Conservation (phyloP, 2,888 invertebrate genomes). For the Orgyia antiqua region DNA sequence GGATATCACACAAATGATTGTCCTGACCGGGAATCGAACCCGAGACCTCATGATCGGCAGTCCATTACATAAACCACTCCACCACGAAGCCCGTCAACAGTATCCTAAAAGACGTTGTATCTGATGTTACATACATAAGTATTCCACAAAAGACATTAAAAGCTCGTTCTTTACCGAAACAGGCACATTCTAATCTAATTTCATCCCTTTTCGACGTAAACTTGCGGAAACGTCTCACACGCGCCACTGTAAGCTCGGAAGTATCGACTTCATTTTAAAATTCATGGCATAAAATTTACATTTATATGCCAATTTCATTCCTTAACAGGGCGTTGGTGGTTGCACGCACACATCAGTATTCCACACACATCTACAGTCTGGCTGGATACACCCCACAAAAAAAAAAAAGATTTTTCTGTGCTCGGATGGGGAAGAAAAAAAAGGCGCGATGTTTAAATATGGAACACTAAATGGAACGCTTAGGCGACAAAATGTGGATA, state of each 20-base stretch:
- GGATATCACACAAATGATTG: too few relatives aligned
- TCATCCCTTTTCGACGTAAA: conserved; percentile 60
- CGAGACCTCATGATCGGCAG: too few relatives aligned
- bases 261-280: conserved; percentile 78
- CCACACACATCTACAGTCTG: conserved; percentile 57
- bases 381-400: conserved; percentile 54
- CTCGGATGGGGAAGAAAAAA: conserved; percentile 58
- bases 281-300: conserved; percentile 79
- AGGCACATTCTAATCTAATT: conserved; percentile 68
- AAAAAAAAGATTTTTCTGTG: conserved; percentile 59
- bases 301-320: conserved; percentile 79
- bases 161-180: conserved; percentile 57
- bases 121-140: too few relatives aligned
- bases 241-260: conserved; percentile 58
- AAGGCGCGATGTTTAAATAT: conserved; percentile 74
- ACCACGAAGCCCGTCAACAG: too few relatives aligned
- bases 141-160: conserved; percentile 42
- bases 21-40: too few relatives aligned
- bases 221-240: conserved; percentile 56
- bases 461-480: conserved; percentile 79
- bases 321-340: conserved; percentile 71
- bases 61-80: too few relatives aligned
- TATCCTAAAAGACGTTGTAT: too few relatives aligned
- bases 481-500: conserved; percentile 78
- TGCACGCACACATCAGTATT: conserved; percentile 75